Evolutionary conservation across 2,888 invertebrate genomes (phyloP).

Genomic region (Erannis defoliaria): DNA sequence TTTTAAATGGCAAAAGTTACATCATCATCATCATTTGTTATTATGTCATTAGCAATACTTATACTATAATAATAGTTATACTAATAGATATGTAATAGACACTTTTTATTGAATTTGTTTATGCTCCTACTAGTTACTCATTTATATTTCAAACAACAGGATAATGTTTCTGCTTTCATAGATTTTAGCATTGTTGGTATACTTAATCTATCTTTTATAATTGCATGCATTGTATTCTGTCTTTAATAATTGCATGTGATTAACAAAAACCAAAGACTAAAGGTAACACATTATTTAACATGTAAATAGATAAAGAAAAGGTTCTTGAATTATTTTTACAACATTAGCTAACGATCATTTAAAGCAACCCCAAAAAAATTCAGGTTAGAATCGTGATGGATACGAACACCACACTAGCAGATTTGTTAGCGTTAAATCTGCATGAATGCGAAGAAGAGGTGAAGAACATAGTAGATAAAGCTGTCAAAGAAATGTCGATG

Average conservation of each 20-base stretch:
- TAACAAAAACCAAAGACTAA: not conserved
- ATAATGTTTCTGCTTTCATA: too few species aligned
- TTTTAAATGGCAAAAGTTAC: not conserved
- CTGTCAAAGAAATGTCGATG: conserved; percentile 99
- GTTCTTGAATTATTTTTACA: not conserved
- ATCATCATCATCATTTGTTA: conserved; percentile 2
- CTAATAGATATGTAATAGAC: too few species aligned
- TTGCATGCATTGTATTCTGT: not conserved
- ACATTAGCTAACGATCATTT: not conserved
- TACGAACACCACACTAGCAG: conserved; percentile 95
- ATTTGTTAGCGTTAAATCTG: conserved; percentile 95
- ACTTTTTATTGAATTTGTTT: too few species aligned
- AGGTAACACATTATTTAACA: not conserved
- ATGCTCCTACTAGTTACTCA: too few species aligned
- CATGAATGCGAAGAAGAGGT: conserved; percentile 99
- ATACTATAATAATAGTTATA: too few species aligned
- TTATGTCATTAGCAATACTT: not conserved
- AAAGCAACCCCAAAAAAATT: conserved; percentile 21
- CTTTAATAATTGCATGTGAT: not conserved
- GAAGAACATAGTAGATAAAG: conserved; percentile 98
- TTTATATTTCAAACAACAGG: too few species aligned
- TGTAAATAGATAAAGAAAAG: not conserved
- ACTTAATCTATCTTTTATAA: not conserved
- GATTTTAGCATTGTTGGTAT: too few species aligned
- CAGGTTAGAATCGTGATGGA: conserved; percentile 98